Evolutionary conservation across 2,888 invertebrate species (phyloP).

Genomic region (Amphiduros pacificus): DNA sequence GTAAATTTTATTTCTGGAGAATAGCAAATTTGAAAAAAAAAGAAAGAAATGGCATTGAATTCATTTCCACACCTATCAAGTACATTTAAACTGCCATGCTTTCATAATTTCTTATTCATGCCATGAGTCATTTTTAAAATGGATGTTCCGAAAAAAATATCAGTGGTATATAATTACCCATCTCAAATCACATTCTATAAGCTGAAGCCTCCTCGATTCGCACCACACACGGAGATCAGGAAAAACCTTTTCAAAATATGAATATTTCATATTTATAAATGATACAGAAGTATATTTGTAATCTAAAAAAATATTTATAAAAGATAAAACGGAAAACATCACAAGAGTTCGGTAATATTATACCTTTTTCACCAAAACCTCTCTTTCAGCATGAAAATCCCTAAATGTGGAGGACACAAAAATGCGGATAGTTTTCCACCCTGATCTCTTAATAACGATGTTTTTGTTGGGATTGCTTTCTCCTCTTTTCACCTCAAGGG

Average conservation of each 20-base stretch:
- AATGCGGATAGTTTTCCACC: slow-evolving; percentile 53
- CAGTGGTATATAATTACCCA: too few relatives aligned
- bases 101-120: too few relatives aligned
- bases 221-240: slow-evolving; percentile 40
- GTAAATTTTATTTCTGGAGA: too few relatives aligned
- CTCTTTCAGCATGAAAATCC: slow-evolving; percentile 56
- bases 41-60: too few relatives aligned
- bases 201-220: slow-evolving; percentile 30
- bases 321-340: too few relatives aligned
- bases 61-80: too few relatives aligned
- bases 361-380: slow-evolving; percentile 55
- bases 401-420: slow-evolving; percentile 59
- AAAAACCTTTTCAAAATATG: slow-evolving; percentile 30
- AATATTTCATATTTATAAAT: not conserved
- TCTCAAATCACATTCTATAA: slow-evolving; percentile 31
- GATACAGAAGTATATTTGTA: too few relatives aligned
- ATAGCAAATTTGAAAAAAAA: too few relatives aligned
- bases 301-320: too few relatives aligned
- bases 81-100: too few relatives aligned
- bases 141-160: too few relatives aligned
- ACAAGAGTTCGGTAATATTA: not conserved
- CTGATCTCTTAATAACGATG: slow-evolving; percentile 27
- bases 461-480: not conserved
- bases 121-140: too few relatives aligned
- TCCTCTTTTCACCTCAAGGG: slow-evolving; percentile 2